A percentile compares a stretch with the other conserved stretches of the same genome.
These are phyloP conservation scores for Macrosoma leucophasiata DNA, from an alignment of 2,888 invertebrate genomes.

Conservation along the genomic window DNA sequence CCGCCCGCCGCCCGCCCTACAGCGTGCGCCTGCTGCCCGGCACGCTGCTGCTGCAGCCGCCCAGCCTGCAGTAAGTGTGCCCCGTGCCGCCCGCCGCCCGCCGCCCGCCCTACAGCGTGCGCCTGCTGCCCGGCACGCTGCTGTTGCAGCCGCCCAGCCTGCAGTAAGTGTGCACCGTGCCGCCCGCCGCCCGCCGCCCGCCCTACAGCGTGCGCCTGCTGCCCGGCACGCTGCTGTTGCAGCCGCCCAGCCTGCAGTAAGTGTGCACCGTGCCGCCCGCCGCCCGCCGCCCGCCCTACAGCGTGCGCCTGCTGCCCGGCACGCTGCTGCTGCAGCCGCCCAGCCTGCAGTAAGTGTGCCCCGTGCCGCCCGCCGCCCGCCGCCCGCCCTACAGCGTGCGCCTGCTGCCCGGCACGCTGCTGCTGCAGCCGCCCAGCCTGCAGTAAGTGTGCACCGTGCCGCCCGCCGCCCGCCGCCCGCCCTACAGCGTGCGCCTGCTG, in stretches of 20 bases:
- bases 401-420: slow-evolving; percentile 45
- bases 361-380: slow-evolving; percentile 47
- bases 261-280: too few relatives aligned
- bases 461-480: too few relatives aligned
- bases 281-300: too few relatives aligned
- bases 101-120: too few relatives aligned
- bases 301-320: too few relatives aligned
- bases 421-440: slow-evolving; percentile 30
- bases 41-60: slow-evolving; percentile 35
- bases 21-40: slow-evolving; percentile 51
- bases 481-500: too few relatives aligned
- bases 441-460: too few relatives aligned
- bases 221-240: slow-evolving; percentile 41
- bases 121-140: too few relatives aligned
- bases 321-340: background rate
- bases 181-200: slow-evolving; percentile 44
- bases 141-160: background rate
- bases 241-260: slow-evolving; percentile 37
- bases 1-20: slow-evolving; percentile 50
- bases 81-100: too few relatives aligned
- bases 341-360: too few relatives aligned
- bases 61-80: slow-evolving; percentile 38
- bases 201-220: slow-evolving; percentile 54
- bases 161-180: too few relatives aligned
- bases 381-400: slow-evolving; percentile 51